Conservation (phyloP, 2,888 invertebrate genomes). For the Coelinius sp. region DNA sequence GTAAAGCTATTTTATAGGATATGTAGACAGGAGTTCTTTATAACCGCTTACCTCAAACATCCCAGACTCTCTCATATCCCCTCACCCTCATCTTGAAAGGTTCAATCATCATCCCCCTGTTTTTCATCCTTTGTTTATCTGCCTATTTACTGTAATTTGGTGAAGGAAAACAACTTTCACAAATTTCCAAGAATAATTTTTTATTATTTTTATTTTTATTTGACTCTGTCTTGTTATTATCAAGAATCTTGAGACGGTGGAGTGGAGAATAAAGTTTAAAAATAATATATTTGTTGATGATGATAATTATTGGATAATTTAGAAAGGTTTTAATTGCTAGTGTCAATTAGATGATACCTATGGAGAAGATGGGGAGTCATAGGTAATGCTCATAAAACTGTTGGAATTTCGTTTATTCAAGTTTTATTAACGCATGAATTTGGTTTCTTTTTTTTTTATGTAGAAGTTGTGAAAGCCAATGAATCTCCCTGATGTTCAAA, state of each 20-base stretch:
- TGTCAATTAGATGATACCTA: constrained; percentile 1
- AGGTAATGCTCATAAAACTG: not conserved
- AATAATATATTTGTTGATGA: not conserved
- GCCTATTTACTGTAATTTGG: not conserved
- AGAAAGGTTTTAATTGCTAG: not conserved
- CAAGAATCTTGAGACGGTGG: not conserved
- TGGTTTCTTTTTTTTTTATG: not conserved
- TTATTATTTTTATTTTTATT: not conserved
- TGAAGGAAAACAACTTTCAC: not conserved
- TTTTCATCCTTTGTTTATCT: constrained; percentile 12
- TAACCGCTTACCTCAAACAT: constrained; percentile 43
- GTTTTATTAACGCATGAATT: not conserved
- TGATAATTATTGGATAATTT: not conserved
- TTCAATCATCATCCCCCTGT: constrained; percentile 25
- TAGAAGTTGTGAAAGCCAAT: not conserved
- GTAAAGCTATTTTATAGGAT: constrained; percentile 70
- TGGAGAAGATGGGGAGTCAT: not conserved
- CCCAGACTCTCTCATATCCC: constrained; percentile 24
- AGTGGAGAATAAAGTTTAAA: not conserved
- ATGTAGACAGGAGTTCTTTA: constrained; percentile 62
- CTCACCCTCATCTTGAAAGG: constrained; percentile 24
- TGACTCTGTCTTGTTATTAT: not conserved
- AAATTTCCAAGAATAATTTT: not conserved
- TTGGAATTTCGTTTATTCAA: not conserved
- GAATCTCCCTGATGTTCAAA: not conserved